These are phyloP conservation scores for Aricia artaxerxes DNA, from an alignment of 2,888 invertebrate genomes.

Conservation along the genomic window DNA sequence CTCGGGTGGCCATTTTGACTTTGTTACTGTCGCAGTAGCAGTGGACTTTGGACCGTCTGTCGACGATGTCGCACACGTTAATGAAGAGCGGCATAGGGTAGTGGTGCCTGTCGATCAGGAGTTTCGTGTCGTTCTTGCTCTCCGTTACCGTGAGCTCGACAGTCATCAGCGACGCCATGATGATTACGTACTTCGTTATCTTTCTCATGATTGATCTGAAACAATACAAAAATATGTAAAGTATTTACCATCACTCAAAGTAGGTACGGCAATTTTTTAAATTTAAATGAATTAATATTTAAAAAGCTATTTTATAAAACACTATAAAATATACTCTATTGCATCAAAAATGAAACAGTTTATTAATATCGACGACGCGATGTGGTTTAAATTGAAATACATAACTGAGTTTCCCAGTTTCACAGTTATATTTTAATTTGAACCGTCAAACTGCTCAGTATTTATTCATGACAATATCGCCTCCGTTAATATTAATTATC, in stretches of 20 bases:
- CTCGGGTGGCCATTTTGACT: slow-evolving; percentile 81
- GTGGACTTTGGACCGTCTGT: slow-evolving; percentile 70
- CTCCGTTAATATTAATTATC: slow-evolving; percentile 41
- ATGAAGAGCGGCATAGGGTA: slow-evolving; percentile 65
- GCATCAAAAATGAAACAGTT: not conserved
- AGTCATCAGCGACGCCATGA: slow-evolving; percentile 68
- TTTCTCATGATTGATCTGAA: slow-evolving; percentile 65
- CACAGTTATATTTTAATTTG: not conserved
- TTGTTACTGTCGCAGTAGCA: slow-evolving; percentile 75
- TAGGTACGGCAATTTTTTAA: too few relatives aligned
- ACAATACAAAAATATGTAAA: slow-evolving; percentile 44
- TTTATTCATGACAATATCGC: slow-evolving; percentile 31
- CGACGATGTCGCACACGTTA: slow-evolving; percentile 72
- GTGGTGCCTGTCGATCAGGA: slow-evolving; percentile 62
- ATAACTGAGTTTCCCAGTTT: not conserved
- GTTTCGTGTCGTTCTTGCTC: slow-evolving; percentile 65
- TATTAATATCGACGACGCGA: not conserved
- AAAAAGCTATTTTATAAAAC: not conserved
- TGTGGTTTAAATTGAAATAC: not conserved
- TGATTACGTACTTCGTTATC: slow-evolving; percentile 63
- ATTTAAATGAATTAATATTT: too few relatives aligned
- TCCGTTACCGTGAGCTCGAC: slow-evolving; percentile 66
- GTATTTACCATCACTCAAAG: not conserved
- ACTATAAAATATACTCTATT: not conserved
- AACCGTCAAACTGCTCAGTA: not conserved